Conservation (phyloP, 2,113 vertebrate species). For the Psittacula cyanocephala region DNA sequence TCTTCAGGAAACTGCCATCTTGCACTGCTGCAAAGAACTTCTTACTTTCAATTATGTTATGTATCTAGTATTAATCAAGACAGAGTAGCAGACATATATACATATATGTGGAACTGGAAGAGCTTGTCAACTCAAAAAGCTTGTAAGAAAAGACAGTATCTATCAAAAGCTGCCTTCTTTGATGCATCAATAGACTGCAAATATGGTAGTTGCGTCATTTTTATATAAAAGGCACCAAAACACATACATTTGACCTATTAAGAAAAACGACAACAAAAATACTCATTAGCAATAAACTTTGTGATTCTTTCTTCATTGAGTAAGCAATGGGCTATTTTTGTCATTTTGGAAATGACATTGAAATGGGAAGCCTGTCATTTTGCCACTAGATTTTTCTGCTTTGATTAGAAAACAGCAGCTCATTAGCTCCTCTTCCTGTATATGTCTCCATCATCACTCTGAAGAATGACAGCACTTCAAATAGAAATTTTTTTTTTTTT, state of each 20-base stretch:
- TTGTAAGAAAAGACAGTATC: background rate
- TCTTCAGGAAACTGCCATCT: background rate
- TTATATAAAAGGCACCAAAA: background rate
- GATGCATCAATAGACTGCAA: background rate
- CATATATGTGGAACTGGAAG: background rate
- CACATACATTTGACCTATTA: background rate
- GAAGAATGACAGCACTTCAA: slow-evolving; percentile 48
- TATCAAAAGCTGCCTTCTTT: background rate
- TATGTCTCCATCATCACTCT: slow-evolving; percentile 9
- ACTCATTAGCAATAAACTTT: background rate
- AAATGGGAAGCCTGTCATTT: slow-evolving; percentile 40
- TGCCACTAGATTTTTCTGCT: slow-evolving; percentile 8
- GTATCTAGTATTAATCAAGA: background rate
- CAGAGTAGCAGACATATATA: background rate
- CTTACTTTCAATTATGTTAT: background rate
- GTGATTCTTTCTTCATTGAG: background rate
- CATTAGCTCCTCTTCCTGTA: slow-evolving; percentile 57
- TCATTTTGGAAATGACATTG: slow-evolving; percentile 19
- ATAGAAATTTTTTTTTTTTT: background rate
- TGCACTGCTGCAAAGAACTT: background rate
- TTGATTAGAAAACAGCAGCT: slow-evolving; percentile 60
- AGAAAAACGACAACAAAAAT: background rate
- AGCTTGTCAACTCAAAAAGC: background rate
- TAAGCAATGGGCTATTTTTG: slow-evolving; percentile 11
- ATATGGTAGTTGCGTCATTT: background rate